A percentile compares a stretch with the other conserved stretches of the same genome.
phyloP scores from a whole-genome alignment of 2,797 vertebrate genomes.

The Esox lucius region DNA sequence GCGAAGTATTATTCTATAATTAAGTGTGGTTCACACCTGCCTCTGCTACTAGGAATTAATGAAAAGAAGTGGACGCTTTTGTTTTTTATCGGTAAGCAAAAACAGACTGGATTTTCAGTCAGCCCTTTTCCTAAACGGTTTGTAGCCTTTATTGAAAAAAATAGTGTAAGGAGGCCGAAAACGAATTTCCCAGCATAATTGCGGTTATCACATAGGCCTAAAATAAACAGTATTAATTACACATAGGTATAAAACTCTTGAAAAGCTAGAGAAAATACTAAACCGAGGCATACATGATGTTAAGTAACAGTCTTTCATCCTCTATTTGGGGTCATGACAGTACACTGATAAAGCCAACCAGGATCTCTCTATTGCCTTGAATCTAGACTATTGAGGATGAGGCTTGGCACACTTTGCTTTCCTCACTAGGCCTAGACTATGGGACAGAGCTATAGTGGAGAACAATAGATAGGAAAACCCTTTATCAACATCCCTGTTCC shows the following conservation, averaged over 20 bases:
- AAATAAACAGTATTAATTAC: constrained; percentile 47
- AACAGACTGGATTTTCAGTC: constrained; percentile 23
- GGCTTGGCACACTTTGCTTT: constrained; percentile 24
- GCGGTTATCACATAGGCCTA: constrained; percentile 14
- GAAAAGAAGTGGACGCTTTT: constrained; percentile 31
- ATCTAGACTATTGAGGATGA: neutral
- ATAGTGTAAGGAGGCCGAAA: neutral
- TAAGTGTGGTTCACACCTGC: constrained; percentile 60
- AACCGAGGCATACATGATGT: no score
- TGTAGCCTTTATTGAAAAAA: neutral
- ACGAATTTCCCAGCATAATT: neutral
- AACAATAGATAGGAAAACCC: constrained; percentile 65
- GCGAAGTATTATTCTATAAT: constrained; percentile 71
- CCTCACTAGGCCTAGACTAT: neutral
- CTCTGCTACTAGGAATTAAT: constrained; percentile 18
- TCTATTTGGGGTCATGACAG: constrained; percentile 12
- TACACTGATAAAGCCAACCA: constrained; percentile 40
- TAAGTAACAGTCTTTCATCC: neutral
- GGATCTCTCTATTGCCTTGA: neutral
- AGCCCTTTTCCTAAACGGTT: constrained; percentile 30
- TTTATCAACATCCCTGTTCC: constrained; percentile 66
- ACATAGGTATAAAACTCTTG: no score
- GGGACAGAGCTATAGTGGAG: constrained; percentile 45
- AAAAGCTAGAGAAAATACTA: no score
- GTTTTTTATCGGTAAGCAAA: constrained; percentile 34